phyloP scores from a whole-genome alignment of 1,140 invertebrate species.

The Pseudomyrmex gracilis region DNA sequence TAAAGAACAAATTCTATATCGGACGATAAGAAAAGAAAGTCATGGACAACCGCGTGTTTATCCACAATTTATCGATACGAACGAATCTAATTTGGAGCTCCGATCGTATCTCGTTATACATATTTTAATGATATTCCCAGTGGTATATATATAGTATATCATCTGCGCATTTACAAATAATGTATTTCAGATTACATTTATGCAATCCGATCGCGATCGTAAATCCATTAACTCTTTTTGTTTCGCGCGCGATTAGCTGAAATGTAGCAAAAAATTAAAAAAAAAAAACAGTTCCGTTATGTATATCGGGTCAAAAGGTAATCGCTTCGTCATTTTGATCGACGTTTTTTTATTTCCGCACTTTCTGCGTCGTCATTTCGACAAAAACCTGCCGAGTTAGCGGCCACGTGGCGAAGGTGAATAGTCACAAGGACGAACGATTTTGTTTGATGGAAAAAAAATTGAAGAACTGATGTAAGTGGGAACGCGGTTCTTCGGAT shows the following conservation, averaged over 20 bases:
- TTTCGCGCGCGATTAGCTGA: background rate
- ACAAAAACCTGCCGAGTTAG: background rate
- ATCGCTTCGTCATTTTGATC: background rate
- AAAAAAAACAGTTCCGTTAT: no score
- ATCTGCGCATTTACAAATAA: no score
- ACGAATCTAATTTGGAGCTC: slow-evolving; percentile 10
- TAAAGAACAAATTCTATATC: slow-evolving; percentile 32
- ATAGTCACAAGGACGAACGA: slow-evolving; percentile 32
- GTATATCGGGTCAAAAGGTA: background rate
- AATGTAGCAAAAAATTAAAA: background rate
- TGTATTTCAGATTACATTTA: no score
- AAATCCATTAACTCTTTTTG: no score
- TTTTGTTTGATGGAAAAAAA: slow-evolving; percentile 25
- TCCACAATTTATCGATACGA: slow-evolving; percentile 21
- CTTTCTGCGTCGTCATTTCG: background rate
- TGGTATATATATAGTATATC: no score
- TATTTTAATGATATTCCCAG: background rate
- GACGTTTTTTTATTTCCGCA: background rate
- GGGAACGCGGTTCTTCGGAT: background rate
- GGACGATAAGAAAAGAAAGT: background rate
- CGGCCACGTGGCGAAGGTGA: background rate
- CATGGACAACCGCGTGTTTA: background rate
- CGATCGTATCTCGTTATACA: background rate
- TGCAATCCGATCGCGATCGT: no score
- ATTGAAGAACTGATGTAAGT: background rate